These are phyloP conservation scores for Dendrocincla fuliginosa DNA, from an alignment of 2,797 vertebrate genomes.

Conservation along the genomic window DNA sequence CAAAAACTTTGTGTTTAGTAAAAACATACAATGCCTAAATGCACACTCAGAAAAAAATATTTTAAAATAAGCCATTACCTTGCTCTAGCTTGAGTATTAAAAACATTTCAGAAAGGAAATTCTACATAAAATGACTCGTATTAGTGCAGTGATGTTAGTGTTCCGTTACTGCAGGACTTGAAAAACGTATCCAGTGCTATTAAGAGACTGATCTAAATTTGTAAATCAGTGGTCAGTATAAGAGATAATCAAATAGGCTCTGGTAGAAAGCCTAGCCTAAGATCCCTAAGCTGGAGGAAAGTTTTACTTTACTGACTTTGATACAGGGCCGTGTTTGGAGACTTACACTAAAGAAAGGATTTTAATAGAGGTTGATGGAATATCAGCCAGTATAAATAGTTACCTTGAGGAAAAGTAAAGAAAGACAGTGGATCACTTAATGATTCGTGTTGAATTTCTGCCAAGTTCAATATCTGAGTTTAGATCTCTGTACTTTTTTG, in stretches of 20 bases:
- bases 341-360: background rate
- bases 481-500: background rate
- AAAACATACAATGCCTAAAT: constrained; percentile 7
- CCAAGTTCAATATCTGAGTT: background rate
- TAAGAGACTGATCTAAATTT: background rate
- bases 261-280: background rate
- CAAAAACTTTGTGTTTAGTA: background rate
- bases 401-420: background rate
- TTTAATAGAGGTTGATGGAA: background rate
- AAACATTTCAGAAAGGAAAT: background rate
- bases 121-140: background rate
- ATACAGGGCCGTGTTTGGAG: background rate
- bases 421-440: background rate
- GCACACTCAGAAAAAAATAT: background rate
- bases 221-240: background rate
- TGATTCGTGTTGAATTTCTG: background rate
- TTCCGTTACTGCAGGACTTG: background rate
- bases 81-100: constrained; percentile 6
- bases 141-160: background rate
- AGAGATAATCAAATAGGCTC: background rate
- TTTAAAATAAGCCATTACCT: constrained; percentile 29
- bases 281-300: background rate
- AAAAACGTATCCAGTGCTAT: accelerated
- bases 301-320: background rate
- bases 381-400: background rate